Evolutionary conservation across 2,888 invertebrate species (phyloP).

Genomic region (Chaetoderma sp.): DNA sequence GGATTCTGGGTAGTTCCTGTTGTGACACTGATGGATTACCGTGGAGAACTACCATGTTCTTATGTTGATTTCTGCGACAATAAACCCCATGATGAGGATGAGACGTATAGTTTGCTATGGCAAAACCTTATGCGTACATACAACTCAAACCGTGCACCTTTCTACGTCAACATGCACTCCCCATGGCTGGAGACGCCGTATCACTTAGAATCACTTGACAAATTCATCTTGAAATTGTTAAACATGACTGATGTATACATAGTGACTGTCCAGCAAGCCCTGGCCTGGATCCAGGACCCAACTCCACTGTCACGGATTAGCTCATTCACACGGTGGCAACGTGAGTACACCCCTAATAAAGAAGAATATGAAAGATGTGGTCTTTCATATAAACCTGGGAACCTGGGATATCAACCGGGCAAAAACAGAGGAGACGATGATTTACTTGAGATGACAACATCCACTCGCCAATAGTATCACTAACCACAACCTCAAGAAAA

Average conservation of each 20-base stretch:
- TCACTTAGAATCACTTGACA: slow-evolving; percentile 57
- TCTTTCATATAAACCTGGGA: slow-evolving; percentile 4
- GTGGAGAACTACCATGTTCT: slow-evolving; percentile 44
- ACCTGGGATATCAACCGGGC: slow-evolving; percentile 17
- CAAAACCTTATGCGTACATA: slow-evolving; percentile 83
- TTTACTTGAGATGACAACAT: too few relatives aligned
- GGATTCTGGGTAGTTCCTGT: slow-evolving; percentile 80
- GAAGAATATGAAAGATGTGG: slow-evolving; percentile 3
- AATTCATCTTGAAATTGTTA: slow-evolving; percentile 52
- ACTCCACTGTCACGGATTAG: slow-evolving; percentile 45
- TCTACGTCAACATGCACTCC: slow-evolving; percentile 85
- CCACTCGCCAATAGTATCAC: too few relatives aligned
- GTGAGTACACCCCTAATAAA: slow-evolving; percentile 18
- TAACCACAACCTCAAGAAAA: too few relatives aligned
- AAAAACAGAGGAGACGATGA: background rate
- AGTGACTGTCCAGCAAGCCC: slow-evolving; percentile 48
- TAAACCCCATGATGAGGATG: slow-evolving; percentile 43
- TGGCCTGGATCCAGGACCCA: slow-evolving; percentile 58
- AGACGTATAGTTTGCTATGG: slow-evolving; percentile 72
- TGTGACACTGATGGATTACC: slow-evolving; percentile 51
- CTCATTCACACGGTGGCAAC: slow-evolving; percentile 55
- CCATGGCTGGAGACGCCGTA: slow-evolving; percentile 71
- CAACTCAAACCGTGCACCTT: slow-evolving; percentile 78
- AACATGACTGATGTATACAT: slow-evolving; percentile 60
- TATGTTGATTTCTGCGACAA: slow-evolving; percentile 57